Percentiles rank a stretch among this genome's conserved stretches.
These are phyloP conservation scores for Zonotrichia leucophrys DNA, from an alignment of 2,113 vertebrate species.

Conservation along the genomic window DNA sequence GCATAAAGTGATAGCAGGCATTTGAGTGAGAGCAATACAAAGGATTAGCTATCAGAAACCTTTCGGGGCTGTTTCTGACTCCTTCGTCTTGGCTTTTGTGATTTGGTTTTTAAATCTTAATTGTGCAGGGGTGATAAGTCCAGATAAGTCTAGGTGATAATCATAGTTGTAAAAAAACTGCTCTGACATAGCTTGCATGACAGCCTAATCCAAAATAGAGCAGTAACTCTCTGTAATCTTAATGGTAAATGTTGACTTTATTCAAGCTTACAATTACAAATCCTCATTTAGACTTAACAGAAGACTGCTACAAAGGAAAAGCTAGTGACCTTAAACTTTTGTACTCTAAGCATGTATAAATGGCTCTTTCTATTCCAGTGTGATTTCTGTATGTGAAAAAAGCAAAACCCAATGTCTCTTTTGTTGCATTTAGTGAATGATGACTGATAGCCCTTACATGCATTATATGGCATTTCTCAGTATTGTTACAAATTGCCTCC, in stretches of 20 bases:
- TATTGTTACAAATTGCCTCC: neutral
- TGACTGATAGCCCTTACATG: neutral
- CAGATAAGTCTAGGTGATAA: neutral
- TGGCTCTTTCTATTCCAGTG: neutral
- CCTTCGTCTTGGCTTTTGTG: neutral
- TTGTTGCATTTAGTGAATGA: neutral
- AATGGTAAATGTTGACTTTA: conserved; percentile 1
- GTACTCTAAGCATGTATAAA: neutral
- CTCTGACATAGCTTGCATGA: neutral
- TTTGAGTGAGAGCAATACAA: neutral
- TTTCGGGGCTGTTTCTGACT: neutral
- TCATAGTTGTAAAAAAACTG: neutral
- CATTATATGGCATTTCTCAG: neutral
- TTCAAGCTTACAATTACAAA: neutral
- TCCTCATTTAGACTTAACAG: neutral
- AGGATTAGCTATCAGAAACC: neutral
- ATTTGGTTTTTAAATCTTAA: conserved; percentile 11
- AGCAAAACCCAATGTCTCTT: neutral
- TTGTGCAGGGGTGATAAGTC: neutral
- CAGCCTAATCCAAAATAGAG: neutral
- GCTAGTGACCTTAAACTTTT: neutral
- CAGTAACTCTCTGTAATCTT: neutral
- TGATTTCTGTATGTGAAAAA: neutral
- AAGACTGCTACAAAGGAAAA: neutral
- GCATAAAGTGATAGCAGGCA: neutral